A percentile compares a stretch with the other conserved stretches of the same genome.
phyloP scores from a whole-genome alignment of 2,797 vertebrate species.

The Sandelia bainsii region DNA sequence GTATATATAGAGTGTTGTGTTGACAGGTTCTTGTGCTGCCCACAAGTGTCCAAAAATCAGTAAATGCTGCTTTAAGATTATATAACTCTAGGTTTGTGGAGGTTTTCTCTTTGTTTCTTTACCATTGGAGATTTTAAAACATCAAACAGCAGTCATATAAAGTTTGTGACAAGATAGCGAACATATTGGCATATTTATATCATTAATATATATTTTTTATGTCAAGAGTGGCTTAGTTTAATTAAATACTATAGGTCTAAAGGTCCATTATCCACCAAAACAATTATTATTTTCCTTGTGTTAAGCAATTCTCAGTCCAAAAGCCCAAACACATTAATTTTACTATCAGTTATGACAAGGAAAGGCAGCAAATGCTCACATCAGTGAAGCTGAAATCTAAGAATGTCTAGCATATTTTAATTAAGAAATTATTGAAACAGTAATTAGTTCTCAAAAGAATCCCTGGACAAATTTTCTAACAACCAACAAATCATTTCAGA shows the following conservation, averaged over 20 bases:
- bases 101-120: neutral
- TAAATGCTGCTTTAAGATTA: neutral
- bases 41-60: neutral
- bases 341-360: neutral
- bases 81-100: neutral
- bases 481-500: neutral
- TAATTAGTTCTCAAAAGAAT: neutral
- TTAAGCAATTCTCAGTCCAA: neutral
- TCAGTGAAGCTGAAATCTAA: neutral
- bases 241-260: neutral
- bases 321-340: neutral
- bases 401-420: neutral
- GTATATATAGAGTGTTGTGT: neutral
- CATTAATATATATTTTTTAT: neutral
- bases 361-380: neutral
- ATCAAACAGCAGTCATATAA: neutral
- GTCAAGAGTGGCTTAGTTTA: neutral
- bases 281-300: neutral
- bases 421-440: neutral
- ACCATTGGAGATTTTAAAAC: neutral
- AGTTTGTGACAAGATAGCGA: neutral
- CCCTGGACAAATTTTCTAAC: neutral
- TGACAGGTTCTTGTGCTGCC: neutral
- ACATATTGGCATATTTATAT: neutral
- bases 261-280: neutral